These are phyloP conservation scores for Holocentrus rufus DNA, from an alignment of 2,797 vertebrate genomes.

Conservation along the genomic window DNA sequence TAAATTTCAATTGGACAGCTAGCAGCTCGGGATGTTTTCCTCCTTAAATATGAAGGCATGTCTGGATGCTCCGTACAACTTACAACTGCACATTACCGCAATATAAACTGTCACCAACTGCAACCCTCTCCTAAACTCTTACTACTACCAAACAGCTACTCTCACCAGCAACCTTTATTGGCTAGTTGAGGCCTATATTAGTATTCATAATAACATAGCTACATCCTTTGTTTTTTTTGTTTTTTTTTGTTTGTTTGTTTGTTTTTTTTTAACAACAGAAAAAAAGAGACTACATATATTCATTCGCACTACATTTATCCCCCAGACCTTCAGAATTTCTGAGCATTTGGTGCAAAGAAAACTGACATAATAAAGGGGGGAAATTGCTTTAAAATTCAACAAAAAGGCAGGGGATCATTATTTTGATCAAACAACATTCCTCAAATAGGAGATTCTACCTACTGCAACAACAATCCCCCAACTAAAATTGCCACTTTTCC, in stretches of 20 bases:
- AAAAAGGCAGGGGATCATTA: constrained; percentile 30
- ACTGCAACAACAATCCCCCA: constrained; percentile 53
- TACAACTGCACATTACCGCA: constrained; percentile 43
- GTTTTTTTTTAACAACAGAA: constrained; percentile 48
- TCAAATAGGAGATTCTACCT: constrained; percentile 42
- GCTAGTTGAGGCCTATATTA: constrained; percentile 45
- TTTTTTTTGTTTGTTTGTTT: no score
- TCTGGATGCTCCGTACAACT: constrained; percentile 35
- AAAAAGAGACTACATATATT: constrained; percentile 30
- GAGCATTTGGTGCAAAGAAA: constrained; percentile 54
- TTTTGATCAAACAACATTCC: constrained; percentile 37
- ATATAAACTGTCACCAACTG: constrained; percentile 55
- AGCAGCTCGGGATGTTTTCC: constrained; percentile 72
- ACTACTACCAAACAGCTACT: constrained; percentile 7
- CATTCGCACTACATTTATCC: constrained; percentile 39
- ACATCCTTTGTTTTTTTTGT: constrained; percentile 22
- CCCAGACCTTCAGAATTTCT: constrained; percentile 36
- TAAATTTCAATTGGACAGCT: constrained; percentile 62
- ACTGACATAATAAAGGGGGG: constrained; percentile 29
- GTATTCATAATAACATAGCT: constrained; percentile 49
- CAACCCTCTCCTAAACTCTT: constrained; percentile 30
- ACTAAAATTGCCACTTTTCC: constrained; percentile 80
- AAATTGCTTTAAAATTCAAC: not conserved
- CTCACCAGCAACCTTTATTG: constrained; percentile 39
- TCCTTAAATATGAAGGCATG: constrained; percentile 52